phyloP scores from a whole-genome alignment of 2,113 vertebrate genomes.

The Mirounga angustirostris region DNA sequence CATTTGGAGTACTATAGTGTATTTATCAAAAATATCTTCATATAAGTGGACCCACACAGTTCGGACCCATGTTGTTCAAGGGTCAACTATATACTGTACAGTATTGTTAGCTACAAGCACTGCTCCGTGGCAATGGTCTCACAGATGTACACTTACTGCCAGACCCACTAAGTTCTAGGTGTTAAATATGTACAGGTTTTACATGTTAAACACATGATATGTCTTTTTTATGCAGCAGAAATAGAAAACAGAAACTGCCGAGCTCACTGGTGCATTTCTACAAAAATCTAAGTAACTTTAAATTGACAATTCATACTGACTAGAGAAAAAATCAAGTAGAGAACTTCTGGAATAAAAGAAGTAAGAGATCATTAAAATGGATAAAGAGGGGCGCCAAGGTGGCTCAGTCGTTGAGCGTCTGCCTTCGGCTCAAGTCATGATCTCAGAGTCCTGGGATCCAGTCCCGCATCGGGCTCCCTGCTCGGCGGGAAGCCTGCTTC shows the following conservation, averaged over 20 bases:
- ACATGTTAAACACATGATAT: background rate
- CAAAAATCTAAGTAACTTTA: conserved; percentile 8
- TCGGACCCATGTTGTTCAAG: background rate
- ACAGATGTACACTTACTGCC: background rate
- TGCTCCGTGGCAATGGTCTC: background rate
- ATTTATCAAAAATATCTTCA: background rate
- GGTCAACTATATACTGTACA: too few species aligned
- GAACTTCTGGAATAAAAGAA: background rate
- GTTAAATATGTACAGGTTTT: background rate
- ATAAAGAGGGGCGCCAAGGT: background rate
- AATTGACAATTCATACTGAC: background rate
- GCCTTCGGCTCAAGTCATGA: too few species aligned
- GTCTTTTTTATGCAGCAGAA: background rate
- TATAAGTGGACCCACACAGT: background rate
- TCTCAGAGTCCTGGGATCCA: too few species aligned
- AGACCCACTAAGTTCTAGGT: background rate
- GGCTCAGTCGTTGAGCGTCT: too few species aligned
- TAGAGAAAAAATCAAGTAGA: background rate
- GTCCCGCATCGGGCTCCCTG: too few species aligned
- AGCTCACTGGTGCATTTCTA: background rate
- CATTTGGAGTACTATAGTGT: background rate
- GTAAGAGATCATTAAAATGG: background rate
- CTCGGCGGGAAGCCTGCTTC: too few species aligned
- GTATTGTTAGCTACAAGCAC: background rate
- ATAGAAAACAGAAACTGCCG: conserved; percentile 2